Evolutionary conservation across 2,113 vertebrate species (phyloP).

Genomic region (Pseudolaguvia tuberculata): DNA sequence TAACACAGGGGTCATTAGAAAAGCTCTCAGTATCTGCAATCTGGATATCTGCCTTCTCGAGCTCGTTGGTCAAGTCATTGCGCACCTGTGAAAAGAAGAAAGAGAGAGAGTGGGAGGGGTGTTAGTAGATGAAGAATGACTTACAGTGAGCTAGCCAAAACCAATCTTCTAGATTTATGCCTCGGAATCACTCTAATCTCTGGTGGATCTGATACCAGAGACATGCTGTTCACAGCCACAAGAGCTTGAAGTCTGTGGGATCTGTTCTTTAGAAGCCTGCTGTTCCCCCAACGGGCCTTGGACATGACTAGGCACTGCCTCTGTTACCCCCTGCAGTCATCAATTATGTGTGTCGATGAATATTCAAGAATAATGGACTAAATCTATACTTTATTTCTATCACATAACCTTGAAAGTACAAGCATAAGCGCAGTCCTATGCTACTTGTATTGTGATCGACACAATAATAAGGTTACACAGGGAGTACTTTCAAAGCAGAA

Average conservation of each 20-base stretch:
- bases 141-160: conserved; percentile 31
- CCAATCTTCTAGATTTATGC: conserved; percentile 16
- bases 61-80: conserved; percentile 91
- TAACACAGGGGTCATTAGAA: conserved; percentile 94
- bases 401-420: conserved; percentile 13
- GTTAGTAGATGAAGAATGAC: conserved; percentile 26
- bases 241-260: conserved; percentile 12
- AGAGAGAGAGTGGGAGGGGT: conserved; percentile 14
- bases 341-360: conserved; percentile 43
- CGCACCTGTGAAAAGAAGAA: conserved; percentile 76
- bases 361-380: conserved; percentile 38
- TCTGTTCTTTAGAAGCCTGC: conserved; percentile 15
- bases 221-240: conserved; percentile 20
- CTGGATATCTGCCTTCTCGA: conserved; percentile 92
- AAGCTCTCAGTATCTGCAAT: conserved; percentile 98
- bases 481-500: conserved; percentile 2
- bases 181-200: conserved; percentile 37
- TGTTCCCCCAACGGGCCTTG: conserved; percentile 27
- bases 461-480: background rate
- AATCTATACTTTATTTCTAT: background rate
- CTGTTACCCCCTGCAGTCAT: conserved; percentile 22
- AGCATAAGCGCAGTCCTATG: background rate
- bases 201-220: conserved; percentile 26
- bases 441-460: conserved; percentile 3
- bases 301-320: conserved; percentile 22